Percentiles rank a stretch among this genome's conserved stretches.
Evolutionary conservation across 2,797 vertebrate genomes (phyloP).

Genomic region (Hippoglossus hippoglossus): DNA sequence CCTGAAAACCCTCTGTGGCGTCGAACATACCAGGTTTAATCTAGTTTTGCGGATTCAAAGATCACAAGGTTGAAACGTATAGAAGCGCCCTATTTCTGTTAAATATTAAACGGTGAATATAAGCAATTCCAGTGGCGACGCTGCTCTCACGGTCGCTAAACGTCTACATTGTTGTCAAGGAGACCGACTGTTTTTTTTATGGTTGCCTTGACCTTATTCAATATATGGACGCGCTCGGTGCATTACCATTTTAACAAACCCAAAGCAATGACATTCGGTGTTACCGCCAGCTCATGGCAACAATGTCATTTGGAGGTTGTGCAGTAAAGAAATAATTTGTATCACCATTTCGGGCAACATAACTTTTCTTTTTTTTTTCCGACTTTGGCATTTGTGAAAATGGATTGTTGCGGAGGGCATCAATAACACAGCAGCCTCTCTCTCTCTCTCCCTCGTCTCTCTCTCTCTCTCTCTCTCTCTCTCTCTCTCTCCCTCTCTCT

Average conservation of each 20-base stretch:
- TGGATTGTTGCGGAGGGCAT: conserved; percentile 40
- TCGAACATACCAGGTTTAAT: conserved; percentile 40
- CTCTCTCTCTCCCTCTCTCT: conserved; percentile 37
- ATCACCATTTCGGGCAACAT: conserved; percentile 28
- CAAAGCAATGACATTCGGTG: conserved; percentile 30
- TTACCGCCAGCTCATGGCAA: conserved; percentile 24
- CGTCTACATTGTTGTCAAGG: conserved; percentile 65
- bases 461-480: conserved; percentile 3
- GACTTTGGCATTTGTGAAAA: conserved; percentile 37
- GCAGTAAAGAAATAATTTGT: conserved; percentile 31
- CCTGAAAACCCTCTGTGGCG: conserved; percentile 45
- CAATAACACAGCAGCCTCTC: conserved; percentile 48
- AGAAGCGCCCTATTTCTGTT: conserved; percentile 14
- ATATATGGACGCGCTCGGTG: conserved; percentile 34
- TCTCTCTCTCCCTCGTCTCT: conserved; percentile 31
- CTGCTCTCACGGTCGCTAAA: conserved; percentile 35
- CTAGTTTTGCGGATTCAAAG: conserved; percentile 30
- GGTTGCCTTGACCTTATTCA: conserved; percentile 58
- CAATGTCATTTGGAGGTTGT: conserved; percentile 16
- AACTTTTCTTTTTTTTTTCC: conserved; percentile 32
- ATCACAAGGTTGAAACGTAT: neutral
- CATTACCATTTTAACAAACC: conserved; percentile 38
- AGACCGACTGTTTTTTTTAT: conserved; percentile 53
- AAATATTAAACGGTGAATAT: conserved; percentile 6
- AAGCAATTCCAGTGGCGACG: conserved; percentile 31